Conservation (phyloP, 2,888 invertebrate genomes). For the Hyposoter didymator region DNA sequence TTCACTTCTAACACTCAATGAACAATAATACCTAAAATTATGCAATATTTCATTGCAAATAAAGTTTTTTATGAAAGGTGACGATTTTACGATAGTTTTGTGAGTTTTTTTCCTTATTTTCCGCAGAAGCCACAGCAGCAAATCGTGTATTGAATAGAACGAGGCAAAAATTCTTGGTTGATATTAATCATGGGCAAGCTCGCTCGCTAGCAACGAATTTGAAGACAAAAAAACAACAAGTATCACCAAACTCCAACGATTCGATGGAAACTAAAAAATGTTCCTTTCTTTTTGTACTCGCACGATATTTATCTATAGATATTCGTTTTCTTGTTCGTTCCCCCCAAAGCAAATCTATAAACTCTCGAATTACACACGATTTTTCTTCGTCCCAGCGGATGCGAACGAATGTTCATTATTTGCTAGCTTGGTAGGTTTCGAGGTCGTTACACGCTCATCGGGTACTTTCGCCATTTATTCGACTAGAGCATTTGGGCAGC, state of each 20-base stretch:
- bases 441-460: not conserved
- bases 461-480: conserved; percentile 55
- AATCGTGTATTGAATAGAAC: too few relatives aligned
- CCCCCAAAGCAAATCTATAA: conserved; percentile 57
- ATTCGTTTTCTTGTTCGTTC: conserved; percentile 22
- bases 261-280: conserved; percentile 42
- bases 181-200: conserved; percentile 29
- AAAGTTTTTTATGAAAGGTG: not conserved
- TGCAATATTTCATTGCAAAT: conserved; percentile 8
- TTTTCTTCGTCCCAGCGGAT: not conserved
- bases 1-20: conserved; percentile 15
- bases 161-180: conserved; percentile 3
- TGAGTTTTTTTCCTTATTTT: not conserved
- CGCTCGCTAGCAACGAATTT: conserved; percentile 31
- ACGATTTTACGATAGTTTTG: not conserved
- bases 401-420: not conserved
- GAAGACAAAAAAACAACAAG: conserved; percentile 41
- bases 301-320: conserved; percentile 39
- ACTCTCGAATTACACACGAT: conserved; percentile 63
- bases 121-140: not conserved
- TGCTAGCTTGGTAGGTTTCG: not conserved
- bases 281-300: conserved; percentile 57
- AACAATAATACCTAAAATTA: conserved; percentile 40
- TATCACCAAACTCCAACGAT: conserved; percentile 32
- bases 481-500: conserved; percentile 78